Evolutionary conservation across 2,797 vertebrate genomes (phyloP).

Genomic region (Phrynocephalus vlangalii): DNA sequence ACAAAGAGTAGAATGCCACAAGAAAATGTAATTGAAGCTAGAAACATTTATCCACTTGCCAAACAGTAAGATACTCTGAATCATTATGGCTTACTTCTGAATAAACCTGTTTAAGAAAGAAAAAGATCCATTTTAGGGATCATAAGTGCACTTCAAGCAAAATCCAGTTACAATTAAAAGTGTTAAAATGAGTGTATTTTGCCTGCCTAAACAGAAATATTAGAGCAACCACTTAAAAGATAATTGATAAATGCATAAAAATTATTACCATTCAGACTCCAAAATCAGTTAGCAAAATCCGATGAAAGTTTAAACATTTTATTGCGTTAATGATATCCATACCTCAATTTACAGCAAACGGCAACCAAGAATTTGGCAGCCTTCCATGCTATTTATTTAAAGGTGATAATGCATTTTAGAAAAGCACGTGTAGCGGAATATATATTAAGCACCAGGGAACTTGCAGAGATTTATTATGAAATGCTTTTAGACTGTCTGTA

Average conservation of each 20-base stretch:
- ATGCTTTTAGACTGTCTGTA: constrained; percentile 75
- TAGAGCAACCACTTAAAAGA: constrained; percentile 63
- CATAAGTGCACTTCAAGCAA: constrained; percentile 42
- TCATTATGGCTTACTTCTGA: background rate
- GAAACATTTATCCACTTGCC: background rate
- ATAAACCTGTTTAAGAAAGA: background rate
- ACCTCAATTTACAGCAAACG: constrained; percentile 56
- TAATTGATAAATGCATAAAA: constrained; percentile 70
- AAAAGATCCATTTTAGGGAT: constrained; percentile 26
- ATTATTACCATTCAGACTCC: constrained; percentile 64
- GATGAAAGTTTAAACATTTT: constrained; percentile 65
- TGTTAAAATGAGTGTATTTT: constrained; percentile 56
- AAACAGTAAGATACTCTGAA: background rate
- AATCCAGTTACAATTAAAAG: constrained; percentile 61
- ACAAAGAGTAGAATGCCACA: background rate
- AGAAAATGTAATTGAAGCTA: background rate
- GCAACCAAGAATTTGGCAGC: constrained; percentile 58
- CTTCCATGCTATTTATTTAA: constrained; percentile 71
- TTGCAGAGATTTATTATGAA: constrained; percentile 74
- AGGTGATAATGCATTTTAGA: constrained; percentile 73
- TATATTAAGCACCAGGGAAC: constrained; percentile 66
- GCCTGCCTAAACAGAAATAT: constrained; percentile 70
- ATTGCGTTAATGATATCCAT: constrained; percentile 69
- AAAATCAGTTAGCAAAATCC: constrained; percentile 70
- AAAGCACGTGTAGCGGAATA: constrained; percentile 67